Evolutionary conservation across 2,797 vertebrate species (phyloP).

Genomic region (Bradypodion pumilum): DNA sequence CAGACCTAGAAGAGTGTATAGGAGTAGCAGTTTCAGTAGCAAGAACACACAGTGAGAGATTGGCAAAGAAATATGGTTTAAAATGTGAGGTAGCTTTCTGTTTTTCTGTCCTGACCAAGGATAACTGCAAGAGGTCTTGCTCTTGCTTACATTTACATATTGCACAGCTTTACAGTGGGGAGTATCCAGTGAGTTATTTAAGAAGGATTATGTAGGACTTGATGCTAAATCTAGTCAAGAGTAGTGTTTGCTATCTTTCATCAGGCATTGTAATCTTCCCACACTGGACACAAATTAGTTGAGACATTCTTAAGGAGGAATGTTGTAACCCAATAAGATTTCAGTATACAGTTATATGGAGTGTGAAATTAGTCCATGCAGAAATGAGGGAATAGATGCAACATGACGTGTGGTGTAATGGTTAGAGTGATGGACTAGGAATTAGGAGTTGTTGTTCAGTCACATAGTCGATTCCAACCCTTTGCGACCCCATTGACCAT

Average conservation of each 20-base stretch:
- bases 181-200: background rate
- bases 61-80: slow-evolving; percentile 3
- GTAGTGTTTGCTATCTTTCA: background rate
- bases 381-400: no score
- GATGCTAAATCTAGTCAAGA: background rate
- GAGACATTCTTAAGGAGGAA: background rate
- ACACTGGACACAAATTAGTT: background rate
- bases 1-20: slow-evolving; percentile 5
- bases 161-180: background rate
- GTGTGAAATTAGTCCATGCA: background rate
- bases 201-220: background rate
- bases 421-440: no score
- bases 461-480: no score
- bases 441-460: no score
- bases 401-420: no score
- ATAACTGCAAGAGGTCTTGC: background rate
- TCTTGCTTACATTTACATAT: background rate
- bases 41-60: background rate
- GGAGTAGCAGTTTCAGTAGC: slow-evolving; percentile 7
- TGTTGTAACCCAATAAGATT: background rate
- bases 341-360: background rate
- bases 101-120: background rate
- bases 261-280: background rate
- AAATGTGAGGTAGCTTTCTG: background rate
- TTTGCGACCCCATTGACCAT: no score